Conservation (phyloP, 2,888 invertebrate species). For the Tortricodes alternella region DNA sequence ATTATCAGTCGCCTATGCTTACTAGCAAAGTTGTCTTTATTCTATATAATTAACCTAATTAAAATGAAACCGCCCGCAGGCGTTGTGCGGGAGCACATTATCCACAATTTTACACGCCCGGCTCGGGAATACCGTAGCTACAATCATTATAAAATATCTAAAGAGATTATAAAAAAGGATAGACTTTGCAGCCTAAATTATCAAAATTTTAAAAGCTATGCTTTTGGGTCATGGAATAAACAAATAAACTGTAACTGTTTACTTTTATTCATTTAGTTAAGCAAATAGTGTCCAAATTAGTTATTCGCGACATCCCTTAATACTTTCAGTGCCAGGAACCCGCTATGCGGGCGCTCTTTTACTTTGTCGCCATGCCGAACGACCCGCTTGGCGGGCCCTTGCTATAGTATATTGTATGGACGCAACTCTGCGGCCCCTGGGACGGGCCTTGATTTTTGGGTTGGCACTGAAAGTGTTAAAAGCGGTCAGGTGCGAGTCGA, state of each 20-base stretch:
- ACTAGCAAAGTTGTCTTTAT: slow-evolving; percentile 48
- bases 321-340: no score
- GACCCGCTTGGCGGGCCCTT: no score
- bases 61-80: slow-evolving; percentile 35
- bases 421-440: no score
- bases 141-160: slow-evolving; percentile 1
- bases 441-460: no score
- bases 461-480: no score
- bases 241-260: slow-evolving; percentile 12
- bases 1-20: slow-evolving; percentile 47
- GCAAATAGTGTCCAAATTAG: slow-evolving; percentile 2
- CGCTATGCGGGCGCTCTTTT: no score
- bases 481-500: no score
- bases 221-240: slow-evolving; percentile 24
- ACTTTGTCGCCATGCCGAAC: no score
- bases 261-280: slow-evolving; percentile 6
- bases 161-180: slow-evolving; percentile 22
- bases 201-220: slow-evolving; percentile 21
- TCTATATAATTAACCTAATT: slow-evolving; percentile 45
- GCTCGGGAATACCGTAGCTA: neutral
- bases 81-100: slow-evolving; percentile 2
- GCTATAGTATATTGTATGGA: no score
- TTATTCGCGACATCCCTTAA: no score
- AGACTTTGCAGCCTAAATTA: slow-evolving; percentile 26
- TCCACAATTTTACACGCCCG: slow-evolving; percentile 18